Percentiles rank a stretch among this genome's conserved stretches.
phyloP scores from a whole-genome alignment of 2,888 invertebrate species.

The Lydus trimaculatus region DNA sequence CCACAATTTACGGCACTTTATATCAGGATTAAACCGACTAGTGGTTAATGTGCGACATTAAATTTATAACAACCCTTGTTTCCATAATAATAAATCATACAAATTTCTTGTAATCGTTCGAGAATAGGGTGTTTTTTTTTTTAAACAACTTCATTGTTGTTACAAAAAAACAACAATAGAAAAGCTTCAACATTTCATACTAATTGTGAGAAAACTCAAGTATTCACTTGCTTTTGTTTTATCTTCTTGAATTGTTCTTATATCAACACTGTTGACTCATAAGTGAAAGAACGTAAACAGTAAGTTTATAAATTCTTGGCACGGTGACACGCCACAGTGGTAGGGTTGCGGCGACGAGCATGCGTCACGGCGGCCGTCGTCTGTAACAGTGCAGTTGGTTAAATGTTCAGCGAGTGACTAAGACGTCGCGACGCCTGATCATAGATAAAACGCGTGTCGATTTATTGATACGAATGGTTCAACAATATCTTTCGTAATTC shows the following conservation, averaged over 20 bases:
- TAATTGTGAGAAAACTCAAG: neutral
- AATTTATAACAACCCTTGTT: neutral
- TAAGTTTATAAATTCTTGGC: slow-evolving; percentile 32
- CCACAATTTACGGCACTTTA: neutral
- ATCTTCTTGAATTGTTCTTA: neutral
- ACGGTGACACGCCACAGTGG: slow-evolving; percentile 29
- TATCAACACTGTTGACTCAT: slow-evolving; percentile 20
- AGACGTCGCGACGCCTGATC: slow-evolving; percentile 22
- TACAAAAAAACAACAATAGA: no score
- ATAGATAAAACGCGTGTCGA: neutral
- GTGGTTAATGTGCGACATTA: neutral
- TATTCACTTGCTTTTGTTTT: slow-evolving; percentile 13
- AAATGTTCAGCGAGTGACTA: slow-evolving; percentile 4
- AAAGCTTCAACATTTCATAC: no score
- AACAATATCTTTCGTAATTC: neutral
- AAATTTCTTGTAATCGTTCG: neutral
- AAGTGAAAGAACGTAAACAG: slow-evolving; percentile 33
- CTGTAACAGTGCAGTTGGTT: slow-evolving; percentile 21
- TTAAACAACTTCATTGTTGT: no score
- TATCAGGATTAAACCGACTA: neutral
- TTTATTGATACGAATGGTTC: neutral
- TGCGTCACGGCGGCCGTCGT: slow-evolving; percentile 32
- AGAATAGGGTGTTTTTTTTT: no score
- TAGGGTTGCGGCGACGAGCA: slow-evolving; percentile 37
- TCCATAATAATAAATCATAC: neutral